Base-by-base conservation (phyloP, 1,140 invertebrate genomes). In the Aporrectodea caliginosa region DNA sequence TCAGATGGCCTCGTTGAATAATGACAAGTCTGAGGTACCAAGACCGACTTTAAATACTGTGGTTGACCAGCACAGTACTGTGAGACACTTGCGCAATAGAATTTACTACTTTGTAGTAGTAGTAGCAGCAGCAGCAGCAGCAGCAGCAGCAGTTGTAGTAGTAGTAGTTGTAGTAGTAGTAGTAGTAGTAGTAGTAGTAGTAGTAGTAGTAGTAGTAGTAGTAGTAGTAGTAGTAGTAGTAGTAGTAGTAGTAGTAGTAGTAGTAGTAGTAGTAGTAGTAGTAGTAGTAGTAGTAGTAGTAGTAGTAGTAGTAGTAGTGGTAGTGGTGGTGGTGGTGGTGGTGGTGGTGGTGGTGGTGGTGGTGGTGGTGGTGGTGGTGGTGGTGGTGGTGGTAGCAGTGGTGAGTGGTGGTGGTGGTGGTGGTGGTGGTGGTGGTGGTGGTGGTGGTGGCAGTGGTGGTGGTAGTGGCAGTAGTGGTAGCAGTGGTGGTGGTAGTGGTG, bases 241-340 rank as follows among this genome's bases (percentile, higher is more conserved):
- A 58, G 43, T 58, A 58, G 43, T 58, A 58, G 43, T 58, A 58
- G 43, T 58, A 58, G 43, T 58, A 58, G 43, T 58, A 58, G 43
- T 58, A 58, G 43, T 58, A 58, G 43, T 58, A 58, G 43, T 58
- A 58, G 43, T 58, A 58, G 43, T 58, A 58, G 43, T 58, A 58
- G 43, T 58, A 58, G 43, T 58, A 58, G 43, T 58, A 58, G 43
- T 58, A 58, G 43, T 58, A 58, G 43, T 58, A 58, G 43, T 58
- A 58, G 43, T 58, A 58, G 43, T 58, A 58, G 43, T 58, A 58
- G 6, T 22, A 58, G 43, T 22, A 58, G 43, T 22, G 22, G 43
- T 22, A 58, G 43, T 12, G 22, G 43, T 22, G 22, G 43, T 58
- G 22, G 43, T 58, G 22, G 43, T 58, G 22, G 43, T 22, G 22